Percentiles rank a stretch among this genome's conserved stretches.
These are phyloP conservation scores for Asarcornis scutulata DNA, from an alignment of 2,113 vertebrate species.

Conservation along the genomic window DNA sequence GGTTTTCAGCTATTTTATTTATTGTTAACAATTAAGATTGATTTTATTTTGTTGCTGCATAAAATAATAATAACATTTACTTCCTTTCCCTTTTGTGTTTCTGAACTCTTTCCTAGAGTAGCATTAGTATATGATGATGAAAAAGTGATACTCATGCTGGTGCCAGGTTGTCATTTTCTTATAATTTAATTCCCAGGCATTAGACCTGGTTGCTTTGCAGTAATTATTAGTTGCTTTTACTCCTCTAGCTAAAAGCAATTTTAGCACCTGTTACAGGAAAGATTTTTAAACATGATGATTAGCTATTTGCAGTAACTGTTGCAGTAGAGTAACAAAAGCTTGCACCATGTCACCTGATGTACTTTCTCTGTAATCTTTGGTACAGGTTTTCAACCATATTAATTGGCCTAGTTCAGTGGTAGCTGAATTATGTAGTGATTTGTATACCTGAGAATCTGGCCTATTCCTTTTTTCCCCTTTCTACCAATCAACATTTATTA, in stretches of 20 bases:
- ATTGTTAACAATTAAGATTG: no score
- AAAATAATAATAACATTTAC: not conserved
- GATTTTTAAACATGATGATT: constrained; percentile 4
- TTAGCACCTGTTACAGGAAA: not conserved
- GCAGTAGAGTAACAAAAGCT: not conserved
- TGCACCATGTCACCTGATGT: not conserved
- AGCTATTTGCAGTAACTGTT: not conserved
- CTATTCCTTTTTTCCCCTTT: not conserved
- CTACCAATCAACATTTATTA: not conserved
- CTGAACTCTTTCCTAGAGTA: not conserved
- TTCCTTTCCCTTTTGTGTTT: not conserved
- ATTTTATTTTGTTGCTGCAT: not conserved
- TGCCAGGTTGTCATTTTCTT: not conserved
- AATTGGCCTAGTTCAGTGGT: not conserved
- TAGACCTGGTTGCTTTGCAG: not conserved
- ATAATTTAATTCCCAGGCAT: not conserved
- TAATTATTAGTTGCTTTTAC: constrained; percentile 28
- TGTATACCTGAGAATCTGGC: not conserved
- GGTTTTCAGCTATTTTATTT: not conserved
- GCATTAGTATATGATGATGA: not conserved
- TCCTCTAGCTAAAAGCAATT: not conserved
- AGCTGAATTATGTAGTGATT: not conserved
- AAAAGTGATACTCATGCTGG: not conserved
- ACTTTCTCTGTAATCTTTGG: not conserved
- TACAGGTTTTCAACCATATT: not conserved